These are phyloP conservation scores for Diaperis boleti DNA, from an alignment of 2,888 invertebrate genomes.

Conservation along the genomic window DNA sequence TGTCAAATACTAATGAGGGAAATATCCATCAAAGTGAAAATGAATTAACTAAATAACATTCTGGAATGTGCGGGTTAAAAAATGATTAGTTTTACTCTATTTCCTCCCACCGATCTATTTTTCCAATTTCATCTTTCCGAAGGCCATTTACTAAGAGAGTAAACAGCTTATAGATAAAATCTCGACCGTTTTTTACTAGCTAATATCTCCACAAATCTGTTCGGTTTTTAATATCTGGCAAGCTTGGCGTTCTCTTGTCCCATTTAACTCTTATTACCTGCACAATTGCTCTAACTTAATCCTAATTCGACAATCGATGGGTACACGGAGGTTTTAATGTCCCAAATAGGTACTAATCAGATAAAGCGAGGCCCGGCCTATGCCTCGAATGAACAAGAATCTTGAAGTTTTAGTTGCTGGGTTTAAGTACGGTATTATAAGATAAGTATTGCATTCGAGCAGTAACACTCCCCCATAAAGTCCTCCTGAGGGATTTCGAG, in stretches of 20 bases:
- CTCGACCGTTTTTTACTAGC: constrained; percentile 1
- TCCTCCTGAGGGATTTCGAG: background rate
- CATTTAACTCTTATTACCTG: constrained; percentile 9
- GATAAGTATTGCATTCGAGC: constrained; percentile 2
- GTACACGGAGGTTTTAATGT: background rate
- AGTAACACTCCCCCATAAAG: constrained; percentile 8
- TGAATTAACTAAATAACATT: no score
- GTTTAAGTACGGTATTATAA: constrained; percentile 15
- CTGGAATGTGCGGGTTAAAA: no score
- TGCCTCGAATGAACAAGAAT: constrained; percentile 7
- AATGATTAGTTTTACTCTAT: background rate
- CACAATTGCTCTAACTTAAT: constrained; percentile 3
- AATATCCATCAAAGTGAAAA: no score
- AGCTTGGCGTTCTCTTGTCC: background rate
- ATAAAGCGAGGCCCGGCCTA: constrained; percentile 14
- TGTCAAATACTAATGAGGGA: no score
- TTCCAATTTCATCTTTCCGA: background rate
- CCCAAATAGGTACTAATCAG: constrained; percentile 10
- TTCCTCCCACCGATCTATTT: background rate
- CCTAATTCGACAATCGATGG: constrained; percentile 16
- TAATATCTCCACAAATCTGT: constrained; percentile 10
- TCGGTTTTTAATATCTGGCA: constrained; percentile 8
- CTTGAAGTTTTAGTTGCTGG: constrained; percentile 9
- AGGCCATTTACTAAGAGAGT: background rate
- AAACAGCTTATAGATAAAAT: constrained; percentile 3